phyloP scores from a whole-genome alignment of 2,797 vertebrate species.

The Cynopterus sphinx region DNA sequence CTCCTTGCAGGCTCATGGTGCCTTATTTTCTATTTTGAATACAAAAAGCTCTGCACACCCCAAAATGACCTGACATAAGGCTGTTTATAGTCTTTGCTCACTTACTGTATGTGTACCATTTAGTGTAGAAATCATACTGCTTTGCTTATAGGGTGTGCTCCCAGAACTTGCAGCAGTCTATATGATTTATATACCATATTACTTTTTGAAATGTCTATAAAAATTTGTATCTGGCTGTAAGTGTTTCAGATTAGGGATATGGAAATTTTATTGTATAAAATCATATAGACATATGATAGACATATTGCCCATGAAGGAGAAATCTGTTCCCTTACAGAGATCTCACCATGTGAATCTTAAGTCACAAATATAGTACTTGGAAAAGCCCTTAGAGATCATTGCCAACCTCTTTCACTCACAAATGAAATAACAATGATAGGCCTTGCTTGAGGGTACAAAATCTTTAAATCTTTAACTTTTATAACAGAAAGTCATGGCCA shows the following conservation, averaged over 20 bases:
- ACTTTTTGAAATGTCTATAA: background rate
- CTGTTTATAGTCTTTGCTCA: background rate
- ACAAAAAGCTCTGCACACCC: background rate
- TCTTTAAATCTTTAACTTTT: background rate
- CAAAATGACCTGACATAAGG: background rate
- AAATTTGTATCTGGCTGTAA: background rate
- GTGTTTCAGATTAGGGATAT: background rate
- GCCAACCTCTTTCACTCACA: background rate
- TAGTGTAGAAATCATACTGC: background rate
- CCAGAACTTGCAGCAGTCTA: background rate
- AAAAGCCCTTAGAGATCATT: background rate
- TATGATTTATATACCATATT: background rate
- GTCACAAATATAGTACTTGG: background rate
- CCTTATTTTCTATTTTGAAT: constrained; percentile 20
- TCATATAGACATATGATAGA: background rate
- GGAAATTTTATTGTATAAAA: background rate
- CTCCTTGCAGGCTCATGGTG: background rate
- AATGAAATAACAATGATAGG: background rate
- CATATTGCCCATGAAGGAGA: background rate
- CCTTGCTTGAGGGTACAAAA: background rate
- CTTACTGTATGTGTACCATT: background rate
- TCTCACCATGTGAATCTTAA: constrained; percentile 9
- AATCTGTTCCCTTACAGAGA: background rate
- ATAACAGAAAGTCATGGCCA: background rate
- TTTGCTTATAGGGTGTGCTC: background rate